phyloP scores from a whole-genome alignment of 2,113 vertebrate species.

The Colistium nudipinnis region DNA sequence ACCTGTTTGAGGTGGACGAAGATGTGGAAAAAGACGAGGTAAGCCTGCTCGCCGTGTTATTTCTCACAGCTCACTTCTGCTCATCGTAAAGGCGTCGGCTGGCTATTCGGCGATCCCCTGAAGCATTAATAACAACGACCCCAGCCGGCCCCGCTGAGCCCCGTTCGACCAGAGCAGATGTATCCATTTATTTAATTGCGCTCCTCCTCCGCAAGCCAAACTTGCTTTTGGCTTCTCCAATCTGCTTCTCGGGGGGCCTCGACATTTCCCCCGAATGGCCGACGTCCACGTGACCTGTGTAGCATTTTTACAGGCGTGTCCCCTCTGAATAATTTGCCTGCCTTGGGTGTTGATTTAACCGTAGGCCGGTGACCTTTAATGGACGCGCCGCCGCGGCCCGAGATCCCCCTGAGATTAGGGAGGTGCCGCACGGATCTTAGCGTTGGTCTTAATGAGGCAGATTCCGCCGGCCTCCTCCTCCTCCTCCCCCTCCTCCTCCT shows the following conservation, averaged over 20 bases:
- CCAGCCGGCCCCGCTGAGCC: background rate
- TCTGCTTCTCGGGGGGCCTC: background rate
- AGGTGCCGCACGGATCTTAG: slow-evolving; percentile 25
- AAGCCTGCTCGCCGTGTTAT: slow-evolving; percentile 9
- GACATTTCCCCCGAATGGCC: slow-evolving; percentile 3
- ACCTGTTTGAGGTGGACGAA: slow-evolving; percentile 98
- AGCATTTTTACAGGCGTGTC: slow-evolving; percentile 24
- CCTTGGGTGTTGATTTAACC: slow-evolving; percentile 29
- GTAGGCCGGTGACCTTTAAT: slow-evolving; percentile 44
- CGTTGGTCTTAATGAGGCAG: slow-evolving; percentile 40
- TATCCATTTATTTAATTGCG: slow-evolving; percentile 12
- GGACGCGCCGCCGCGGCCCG: slow-evolving; percentile 5
- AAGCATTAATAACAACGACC: background rate
- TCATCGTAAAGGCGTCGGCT: background rate
- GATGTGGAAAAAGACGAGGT: slow-evolving; percentile 98
- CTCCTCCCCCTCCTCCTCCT: slow-evolving; percentile 2
- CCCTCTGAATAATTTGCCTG: slow-evolving; percentile 26
- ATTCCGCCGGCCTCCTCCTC: no score
- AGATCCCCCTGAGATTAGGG: slow-evolving; percentile 15
- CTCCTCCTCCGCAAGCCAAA: background rate
- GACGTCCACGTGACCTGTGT: slow-evolving; percentile 12
- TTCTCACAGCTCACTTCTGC: background rate
- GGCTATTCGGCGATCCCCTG: background rate
- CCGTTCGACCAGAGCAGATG: background rate
- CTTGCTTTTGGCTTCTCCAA: background rate